These are phyloP conservation scores for Miltochrista miniata DNA, from an alignment of 2,888 invertebrate species.

Conservation along the genomic window DNA sequence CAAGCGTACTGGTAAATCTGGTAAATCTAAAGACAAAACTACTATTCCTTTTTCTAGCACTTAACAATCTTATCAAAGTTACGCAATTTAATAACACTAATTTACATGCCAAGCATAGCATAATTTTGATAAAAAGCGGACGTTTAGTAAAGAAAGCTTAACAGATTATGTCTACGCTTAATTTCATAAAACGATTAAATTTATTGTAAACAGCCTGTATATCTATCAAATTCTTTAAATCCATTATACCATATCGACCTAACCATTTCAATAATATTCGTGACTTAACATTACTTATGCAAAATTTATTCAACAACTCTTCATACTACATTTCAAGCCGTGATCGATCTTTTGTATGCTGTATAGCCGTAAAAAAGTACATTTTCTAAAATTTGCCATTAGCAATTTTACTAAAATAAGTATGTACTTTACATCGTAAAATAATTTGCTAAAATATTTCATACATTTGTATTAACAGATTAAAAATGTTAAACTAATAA, in stretches of 20 bases:
- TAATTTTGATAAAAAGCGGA: too few species aligned
- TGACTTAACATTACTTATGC: neutral
- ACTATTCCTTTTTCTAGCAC: too few species aligned
- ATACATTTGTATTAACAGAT: conserved; percentile 1
- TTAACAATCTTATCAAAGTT: too few species aligned
- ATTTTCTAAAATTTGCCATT: conserved; percentile 3
- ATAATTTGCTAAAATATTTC: conserved; percentile 6
- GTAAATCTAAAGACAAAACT: too few species aligned
- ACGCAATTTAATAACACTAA: too few species aligned
- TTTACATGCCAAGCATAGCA: too few species aligned
- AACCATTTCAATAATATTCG: conserved; percentile 2
- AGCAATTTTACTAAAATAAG: conserved; percentile 8
- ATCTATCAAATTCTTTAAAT: neutral
- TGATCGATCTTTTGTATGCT: neutral
- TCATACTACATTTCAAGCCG: neutral
- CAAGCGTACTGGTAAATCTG: too few species aligned
- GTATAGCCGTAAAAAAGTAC: neutral
- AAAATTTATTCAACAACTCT: conserved; percentile 4
- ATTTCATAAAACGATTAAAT: neutral
- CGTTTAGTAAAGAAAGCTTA: too few species aligned
- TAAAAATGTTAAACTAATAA: conserved; percentile 4
- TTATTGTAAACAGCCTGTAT: neutral
- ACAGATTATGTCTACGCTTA: too few species aligned
- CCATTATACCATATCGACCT: neutral
- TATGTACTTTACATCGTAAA: neutral